These are phyloP conservation scores for Brachionus koreanus DNA, from an alignment of 1,140 invertebrate genomes.

Conservation along the genomic window DNA sequence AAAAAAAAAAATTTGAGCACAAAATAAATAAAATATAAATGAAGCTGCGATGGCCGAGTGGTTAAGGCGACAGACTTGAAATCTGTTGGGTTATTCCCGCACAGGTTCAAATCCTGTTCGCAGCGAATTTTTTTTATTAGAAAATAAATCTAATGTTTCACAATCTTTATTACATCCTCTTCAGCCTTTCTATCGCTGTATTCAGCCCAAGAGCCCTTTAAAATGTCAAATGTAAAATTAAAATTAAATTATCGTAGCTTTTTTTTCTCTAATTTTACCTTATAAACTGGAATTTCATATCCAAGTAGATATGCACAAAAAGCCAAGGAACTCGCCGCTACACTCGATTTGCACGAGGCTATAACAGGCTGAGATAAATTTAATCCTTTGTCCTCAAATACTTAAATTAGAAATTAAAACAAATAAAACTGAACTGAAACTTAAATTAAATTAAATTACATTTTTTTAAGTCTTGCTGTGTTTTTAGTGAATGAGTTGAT, in stretches of 20 bases:
- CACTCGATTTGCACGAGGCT: constrained; percentile 13
- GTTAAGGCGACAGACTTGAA: constrained; percentile 41
- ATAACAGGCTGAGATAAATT: constrained; percentile 16
- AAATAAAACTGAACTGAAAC: not conserved
- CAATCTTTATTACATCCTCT: not conserved
- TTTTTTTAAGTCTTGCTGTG: not conserved
- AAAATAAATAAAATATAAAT: not conserved
- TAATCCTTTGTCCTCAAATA: constrained; percentile 14
- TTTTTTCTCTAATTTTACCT: not conserved
- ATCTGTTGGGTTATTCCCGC: constrained; percentile 24
- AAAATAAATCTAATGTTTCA: not conserved
- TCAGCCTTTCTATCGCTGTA: not conserved
- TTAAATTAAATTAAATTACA: not conserved
- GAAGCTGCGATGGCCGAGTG: constrained; percentile 35
- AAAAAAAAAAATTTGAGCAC: not conserved
- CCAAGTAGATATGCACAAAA: constrained; percentile 22
- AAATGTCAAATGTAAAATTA: too few species aligned
- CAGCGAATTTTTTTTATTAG: constrained; percentile 14
- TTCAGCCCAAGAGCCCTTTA: constrained; percentile 36
- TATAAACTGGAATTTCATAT: not conserved
- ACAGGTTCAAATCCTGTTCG: constrained; percentile 39
- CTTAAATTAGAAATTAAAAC: not conserved
- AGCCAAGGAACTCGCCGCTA: not conserved
- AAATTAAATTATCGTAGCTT: too few species aligned
- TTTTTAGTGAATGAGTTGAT: not conserved